phyloP scores from a whole-genome alignment of 2,113 vertebrate species.

The Romanogobio albipinnatus region DNA sequence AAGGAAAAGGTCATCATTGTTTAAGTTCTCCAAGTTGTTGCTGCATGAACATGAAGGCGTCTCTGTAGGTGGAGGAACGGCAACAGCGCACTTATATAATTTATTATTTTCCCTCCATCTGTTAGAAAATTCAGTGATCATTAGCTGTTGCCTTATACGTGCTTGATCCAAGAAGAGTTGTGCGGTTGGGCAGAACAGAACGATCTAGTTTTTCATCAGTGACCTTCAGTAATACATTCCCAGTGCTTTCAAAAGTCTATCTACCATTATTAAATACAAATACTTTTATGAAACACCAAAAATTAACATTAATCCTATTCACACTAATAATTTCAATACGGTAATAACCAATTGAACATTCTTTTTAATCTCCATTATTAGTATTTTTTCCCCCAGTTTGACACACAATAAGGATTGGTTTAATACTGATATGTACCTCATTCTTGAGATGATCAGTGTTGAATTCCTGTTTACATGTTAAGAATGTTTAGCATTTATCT shows the following conservation, averaged over 20 bases:
- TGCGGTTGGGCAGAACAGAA: background rate
- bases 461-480: background rate
- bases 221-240: background rate
- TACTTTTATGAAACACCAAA: background rate
- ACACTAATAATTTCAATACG: no score
- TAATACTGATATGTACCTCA: background rate
- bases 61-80: background rate
- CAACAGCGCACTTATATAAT: background rate
- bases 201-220: background rate
- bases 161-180: background rate
- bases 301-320: no score
- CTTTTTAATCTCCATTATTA: no score
- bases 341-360: no score
- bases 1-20: background rate
- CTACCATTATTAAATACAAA: background rate
- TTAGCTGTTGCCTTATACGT: background rate
- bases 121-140: background rate
- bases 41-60: background rate
- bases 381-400: background rate
- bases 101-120: conserved; percentile 2
- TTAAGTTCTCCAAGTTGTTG: conserved; percentile 4
- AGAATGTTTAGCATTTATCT: background rate
- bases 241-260: background rate
- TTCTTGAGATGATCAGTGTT: background rate
- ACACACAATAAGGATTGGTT: background rate